phyloP scores from a whole-genome alignment of 2,888 invertebrate species.

The Ypsolopha sequella region DNA sequence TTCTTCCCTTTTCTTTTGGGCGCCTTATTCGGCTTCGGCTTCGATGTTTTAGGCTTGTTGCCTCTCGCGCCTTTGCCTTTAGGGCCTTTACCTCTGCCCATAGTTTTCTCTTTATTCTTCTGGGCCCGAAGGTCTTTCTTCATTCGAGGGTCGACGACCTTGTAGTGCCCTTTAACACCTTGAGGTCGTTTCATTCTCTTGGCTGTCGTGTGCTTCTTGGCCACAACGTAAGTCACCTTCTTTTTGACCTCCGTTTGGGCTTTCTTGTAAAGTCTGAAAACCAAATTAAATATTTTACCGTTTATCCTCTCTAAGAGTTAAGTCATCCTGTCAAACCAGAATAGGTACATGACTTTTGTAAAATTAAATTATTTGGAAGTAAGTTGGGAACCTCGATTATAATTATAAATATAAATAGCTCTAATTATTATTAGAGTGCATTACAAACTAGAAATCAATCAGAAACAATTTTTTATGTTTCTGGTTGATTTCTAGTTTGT shows the following conservation, averaged over 20 bases:
- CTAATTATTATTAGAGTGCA: too few species aligned
- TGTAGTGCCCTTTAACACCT: slow-evolving; percentile 92
- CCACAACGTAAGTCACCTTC: slow-evolving; percentile 93
- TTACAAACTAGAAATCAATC: too few species aligned
- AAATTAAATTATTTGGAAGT: too few species aligned
- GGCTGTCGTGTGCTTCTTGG: slow-evolving; percentile 86
- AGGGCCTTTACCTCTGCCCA: slow-evolving; percentile 32
- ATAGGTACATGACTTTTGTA: too few species aligned
- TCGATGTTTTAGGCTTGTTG: not conserved
- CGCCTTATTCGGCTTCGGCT: slow-evolving; percentile 10
- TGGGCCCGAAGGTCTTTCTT: slow-evolving; percentile 90
- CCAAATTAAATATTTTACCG: not conserved
- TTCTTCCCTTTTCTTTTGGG: slow-evolving; percentile 39
- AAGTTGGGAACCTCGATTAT: too few species aligned
- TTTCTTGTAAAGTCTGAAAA: slow-evolving; percentile 88
- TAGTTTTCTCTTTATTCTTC: slow-evolving; percentile 73
- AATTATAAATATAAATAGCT: too few species aligned
- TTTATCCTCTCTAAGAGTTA: too few species aligned
- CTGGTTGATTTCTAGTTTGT: too few species aligned
- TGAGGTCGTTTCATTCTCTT: slow-evolving; percentile 83
- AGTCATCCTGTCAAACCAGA: too few species aligned
- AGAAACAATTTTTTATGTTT: too few species aligned
- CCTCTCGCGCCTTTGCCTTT: slow-evolving; percentile 6
- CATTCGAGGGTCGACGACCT: slow-evolving; percentile 96
- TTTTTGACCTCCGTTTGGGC: slow-evolving; percentile 87